Percentiles rank a stretch among this genome's conserved stretches.
Evolutionary conservation across 2,888 invertebrate species (phyloP).

Genomic region (Lasius fuliginosus): DNA sequence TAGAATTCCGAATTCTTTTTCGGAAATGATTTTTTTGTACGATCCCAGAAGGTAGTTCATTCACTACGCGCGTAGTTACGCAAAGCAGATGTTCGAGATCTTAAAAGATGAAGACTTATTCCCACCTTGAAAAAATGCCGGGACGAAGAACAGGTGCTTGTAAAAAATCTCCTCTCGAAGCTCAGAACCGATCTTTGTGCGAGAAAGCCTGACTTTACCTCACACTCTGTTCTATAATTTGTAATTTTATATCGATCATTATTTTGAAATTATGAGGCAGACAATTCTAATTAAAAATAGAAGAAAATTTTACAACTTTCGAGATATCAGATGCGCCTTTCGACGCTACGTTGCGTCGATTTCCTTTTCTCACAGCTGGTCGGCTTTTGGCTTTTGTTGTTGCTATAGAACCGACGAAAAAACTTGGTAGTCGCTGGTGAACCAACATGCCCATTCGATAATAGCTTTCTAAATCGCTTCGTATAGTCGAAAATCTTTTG

Average conservation of each 20-base stretch:
- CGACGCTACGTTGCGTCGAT: not conserved
- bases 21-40: slow-evolving; percentile 2
- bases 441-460: slow-evolving; percentile 40
- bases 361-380: not conserved
- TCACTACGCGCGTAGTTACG: slow-evolving; percentile 62
- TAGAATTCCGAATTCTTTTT: slow-evolving; percentile 14
- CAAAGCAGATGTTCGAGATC: slow-evolving; percentile 75
- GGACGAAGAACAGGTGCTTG: slow-evolving; percentile 71
- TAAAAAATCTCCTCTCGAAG: slow-evolving; percentile 71
- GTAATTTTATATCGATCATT: not conserved
- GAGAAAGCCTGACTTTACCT: not conserved
- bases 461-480: slow-evolving; percentile 65
- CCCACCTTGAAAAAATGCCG: slow-evolving; percentile 72
- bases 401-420: not conserved
- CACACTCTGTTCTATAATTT: not conserved
- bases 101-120: slow-evolving; percentile 70
- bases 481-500: slow-evolving; percentile 52
- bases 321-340: not conserved
- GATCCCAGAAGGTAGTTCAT: slow-evolving; percentile 38
- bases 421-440: not conserved
- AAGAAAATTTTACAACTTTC: not conserved
- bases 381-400: not conserved
- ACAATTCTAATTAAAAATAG: slow-evolving; percentile 8
- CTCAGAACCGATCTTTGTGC: slow-evolving; percentile 59
- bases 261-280: not conserved